Evolutionary conservation across 1,140 invertebrate species (phyloP), one percentile per base, ranked within the genome.

Genomic region (Penaeus japonicus): DNA sequence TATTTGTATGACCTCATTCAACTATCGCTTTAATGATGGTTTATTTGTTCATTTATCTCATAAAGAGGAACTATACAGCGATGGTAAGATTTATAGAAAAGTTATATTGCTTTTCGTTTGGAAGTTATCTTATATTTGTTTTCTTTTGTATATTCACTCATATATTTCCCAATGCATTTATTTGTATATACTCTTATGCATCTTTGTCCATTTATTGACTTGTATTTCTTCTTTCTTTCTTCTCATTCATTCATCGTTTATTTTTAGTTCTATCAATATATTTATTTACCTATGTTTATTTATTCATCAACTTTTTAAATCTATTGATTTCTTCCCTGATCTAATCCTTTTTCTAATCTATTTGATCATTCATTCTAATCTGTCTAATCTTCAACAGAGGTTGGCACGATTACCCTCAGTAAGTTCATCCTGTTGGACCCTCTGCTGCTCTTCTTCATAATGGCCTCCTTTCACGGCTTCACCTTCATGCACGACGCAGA

Each of bases 361-460:
- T 24, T 54, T 54, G 15, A 30, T 24, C n/a, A 32, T 54, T 70
- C 78, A 89, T 55, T 89, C 27, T 65, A n/a, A n/a, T n/a, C n/a
- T n/a, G n/a, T n/a, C n/a, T n/a, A n/a, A n/a, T 89, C 79, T 84
- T 86, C 91, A 91, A 17, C 91, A 93, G 93, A 94, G 89, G 91
- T 92, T 59, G 93, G 93, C 10, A 91, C 92, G 27, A 91, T 93
- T 12, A 94, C 93, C 17, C 90, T 94, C 47, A 92, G 92, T 15
- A 92, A 93, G 78, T 93, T 94, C 84, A 94, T 94, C 77, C 91
- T 94, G 18, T 90, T 94, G 57, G 94, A 94, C 90, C 93, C 93
- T 10, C 92, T 92, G 39, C 90, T 94, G 10, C 87, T 94, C 89
- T 94, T 94, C 89, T 94, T 93, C 89, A 93, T 94, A 55, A 91